These are phyloP conservation scores for Rhorus exstirpatorius DNA, from an alignment of 2,888 invertebrate species.

Conservation along the genomic window DNA sequence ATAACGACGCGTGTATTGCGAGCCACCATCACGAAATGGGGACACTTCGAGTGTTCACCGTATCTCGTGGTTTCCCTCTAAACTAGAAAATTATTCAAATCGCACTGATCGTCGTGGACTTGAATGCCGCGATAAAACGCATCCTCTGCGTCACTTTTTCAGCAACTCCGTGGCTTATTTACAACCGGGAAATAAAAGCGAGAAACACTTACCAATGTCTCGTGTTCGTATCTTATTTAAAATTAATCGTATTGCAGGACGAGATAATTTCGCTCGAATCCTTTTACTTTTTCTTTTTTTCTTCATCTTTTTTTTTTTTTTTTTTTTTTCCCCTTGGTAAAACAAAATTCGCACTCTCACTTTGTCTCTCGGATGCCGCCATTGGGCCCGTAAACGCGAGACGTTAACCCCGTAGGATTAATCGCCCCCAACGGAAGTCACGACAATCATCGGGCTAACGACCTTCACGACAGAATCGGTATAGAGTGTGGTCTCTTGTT, in stretches of 20 bases:
- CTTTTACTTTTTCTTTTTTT: not conserved
- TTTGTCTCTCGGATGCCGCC: not conserved
- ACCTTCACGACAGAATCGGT: slow-evolving; percentile 65
- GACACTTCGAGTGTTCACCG: slow-evolving; percentile 25
- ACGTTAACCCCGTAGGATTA: slow-evolving; percentile 49
- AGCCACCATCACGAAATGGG: slow-evolving; percentile 21
- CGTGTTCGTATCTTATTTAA: not conserved
- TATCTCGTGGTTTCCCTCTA: slow-evolving; percentile 67
- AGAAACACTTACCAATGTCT: not conserved
- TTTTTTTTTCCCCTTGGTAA: not conserved
- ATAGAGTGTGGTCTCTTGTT: slow-evolving; percentile 50
- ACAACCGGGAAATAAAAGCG: not conserved
- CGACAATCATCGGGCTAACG: slow-evolving; percentile 58
- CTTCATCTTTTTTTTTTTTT: not conserved
- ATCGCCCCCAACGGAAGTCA: slow-evolving; percentile 51
- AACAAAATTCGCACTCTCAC: slow-evolving; percentile 6
- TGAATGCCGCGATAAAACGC: not conserved
- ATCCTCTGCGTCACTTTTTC: no score
- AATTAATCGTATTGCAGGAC: not conserved
- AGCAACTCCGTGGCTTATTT: no score
- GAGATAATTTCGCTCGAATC: not conserved
- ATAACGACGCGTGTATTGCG: slow-evolving; percentile 53
- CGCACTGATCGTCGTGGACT: slow-evolving; percentile 1
- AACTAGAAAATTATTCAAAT: slow-evolving; percentile 76
- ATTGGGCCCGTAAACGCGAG: slow-evolving; percentile 9